phyloP scores from a whole-genome alignment of 1,140 invertebrate species.

The Drosophila asahinai region DNA sequence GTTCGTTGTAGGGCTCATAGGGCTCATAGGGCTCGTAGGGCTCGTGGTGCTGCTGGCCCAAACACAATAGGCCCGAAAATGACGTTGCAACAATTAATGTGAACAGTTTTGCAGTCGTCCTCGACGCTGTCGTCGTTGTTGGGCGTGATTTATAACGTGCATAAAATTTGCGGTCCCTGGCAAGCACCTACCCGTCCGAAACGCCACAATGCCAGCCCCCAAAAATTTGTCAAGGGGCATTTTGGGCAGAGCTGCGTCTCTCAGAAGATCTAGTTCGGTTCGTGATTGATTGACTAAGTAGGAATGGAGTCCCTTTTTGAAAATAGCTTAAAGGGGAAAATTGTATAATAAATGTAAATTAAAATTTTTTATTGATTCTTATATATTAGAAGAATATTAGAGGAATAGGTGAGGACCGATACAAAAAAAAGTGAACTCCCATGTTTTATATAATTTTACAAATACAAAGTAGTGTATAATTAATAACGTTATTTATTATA shows the following conservation, averaged over 20 bases:
- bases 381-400: no score
- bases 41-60: slow-evolving; percentile 20
- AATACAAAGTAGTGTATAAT: no score
- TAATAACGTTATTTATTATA: no score
- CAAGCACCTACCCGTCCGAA: slow-evolving; percentile 54
- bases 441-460: no score
- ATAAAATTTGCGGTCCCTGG: slow-evolving; percentile 75
- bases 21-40: slow-evolving; percentile 11
- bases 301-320: not conserved
- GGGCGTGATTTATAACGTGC: slow-evolving; percentile 78
- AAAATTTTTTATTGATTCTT: no score
- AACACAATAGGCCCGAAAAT: slow-evolving; percentile 79
- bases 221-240: slow-evolving; percentile 41
- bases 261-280: slow-evolving; percentile 34
- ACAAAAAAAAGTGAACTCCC: no score
- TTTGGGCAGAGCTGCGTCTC: slow-evolving; percentile 9
- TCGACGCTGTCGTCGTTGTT: slow-evolving; percentile 61
- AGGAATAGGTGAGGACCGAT: no score
- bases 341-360: no score
- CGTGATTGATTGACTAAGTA: slow-evolving; percentile 16
- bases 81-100: slow-evolving; percentile 83
- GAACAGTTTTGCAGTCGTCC: slow-evolving; percentile 79
- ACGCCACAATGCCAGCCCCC: slow-evolving; percentile 41
- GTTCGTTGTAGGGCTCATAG: slow-evolving; percentile 5
- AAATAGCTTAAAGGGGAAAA: not conserved